Evolutionary conservation across 2,888 invertebrate species (phyloP).

Genomic region (Morinoia aosen): DNA sequence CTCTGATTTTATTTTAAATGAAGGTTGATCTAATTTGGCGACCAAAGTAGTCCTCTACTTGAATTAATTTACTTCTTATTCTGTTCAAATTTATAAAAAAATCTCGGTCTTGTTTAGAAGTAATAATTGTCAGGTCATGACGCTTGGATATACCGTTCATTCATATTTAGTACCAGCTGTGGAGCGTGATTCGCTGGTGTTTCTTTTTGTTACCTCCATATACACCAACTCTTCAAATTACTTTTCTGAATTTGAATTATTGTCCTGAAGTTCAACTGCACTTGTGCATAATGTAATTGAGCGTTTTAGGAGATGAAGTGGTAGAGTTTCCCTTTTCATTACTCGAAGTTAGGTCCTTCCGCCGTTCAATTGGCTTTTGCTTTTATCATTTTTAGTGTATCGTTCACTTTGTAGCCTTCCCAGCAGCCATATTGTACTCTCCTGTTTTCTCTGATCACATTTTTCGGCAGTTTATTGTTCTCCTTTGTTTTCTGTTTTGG

Average conservation of each 20-base stretch:
- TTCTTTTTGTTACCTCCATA: too few relatives aligned
- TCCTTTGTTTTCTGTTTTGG: neutral
- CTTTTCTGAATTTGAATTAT: neutral
- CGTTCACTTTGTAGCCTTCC: neutral
- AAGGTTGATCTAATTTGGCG: neutral
- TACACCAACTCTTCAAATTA: neutral
- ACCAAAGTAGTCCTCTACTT: neutral
- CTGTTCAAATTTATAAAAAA: neutral
- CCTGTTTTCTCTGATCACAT: neutral
- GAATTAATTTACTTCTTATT: neutral
- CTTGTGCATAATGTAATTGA: neutral
- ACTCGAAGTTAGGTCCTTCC: neutral
- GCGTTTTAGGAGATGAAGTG: neutral
- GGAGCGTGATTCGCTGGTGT: too few relatives aligned
- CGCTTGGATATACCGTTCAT: too few relatives aligned
- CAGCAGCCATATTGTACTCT: neutral
- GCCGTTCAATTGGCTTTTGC: neutral
- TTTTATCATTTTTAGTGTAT: neutral
- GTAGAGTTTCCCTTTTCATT: neutral
- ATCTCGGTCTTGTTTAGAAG: neutral
- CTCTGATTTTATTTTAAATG: neutral
- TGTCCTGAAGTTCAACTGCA: neutral
- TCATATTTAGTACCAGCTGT: too few relatives aligned
- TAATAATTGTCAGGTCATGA: too few relatives aligned
- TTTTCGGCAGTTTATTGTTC: neutral